Conservation (phyloP, 2,113 vertebrate genomes). For the Pituophis catenifer region DNA sequence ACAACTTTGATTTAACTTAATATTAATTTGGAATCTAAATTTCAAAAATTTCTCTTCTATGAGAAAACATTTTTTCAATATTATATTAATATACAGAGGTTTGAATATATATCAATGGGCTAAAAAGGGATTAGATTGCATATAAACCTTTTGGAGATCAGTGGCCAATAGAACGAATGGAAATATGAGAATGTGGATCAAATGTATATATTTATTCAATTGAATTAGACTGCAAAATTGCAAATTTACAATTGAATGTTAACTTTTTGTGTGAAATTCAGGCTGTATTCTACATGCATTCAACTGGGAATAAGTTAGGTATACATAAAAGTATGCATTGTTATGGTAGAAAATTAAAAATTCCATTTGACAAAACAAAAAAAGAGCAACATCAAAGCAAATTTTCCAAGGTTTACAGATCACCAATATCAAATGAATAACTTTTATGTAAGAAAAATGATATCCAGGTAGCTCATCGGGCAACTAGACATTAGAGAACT, state of each 20-base stretch:
- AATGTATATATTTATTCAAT: background rate
- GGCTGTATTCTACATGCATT: background rate
- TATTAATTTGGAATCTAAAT: constrained; percentile 11
- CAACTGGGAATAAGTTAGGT: background rate
- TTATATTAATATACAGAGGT: background rate
- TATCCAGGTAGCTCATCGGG: background rate
- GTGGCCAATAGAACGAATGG: background rate
- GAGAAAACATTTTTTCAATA: background rate
- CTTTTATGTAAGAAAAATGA: constrained; percentile 12
- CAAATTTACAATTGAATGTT: background rate
- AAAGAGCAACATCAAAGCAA: background rate
- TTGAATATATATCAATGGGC: background rate
- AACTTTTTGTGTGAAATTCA: background rate
- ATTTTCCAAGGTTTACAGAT: background rate
- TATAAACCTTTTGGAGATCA: background rate
- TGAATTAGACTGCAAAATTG: background rate
- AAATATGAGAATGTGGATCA: background rate
- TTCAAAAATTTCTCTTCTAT: background rate
- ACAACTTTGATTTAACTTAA: constrained; percentile 14
- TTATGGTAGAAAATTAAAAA: background rate
- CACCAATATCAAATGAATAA: background rate
- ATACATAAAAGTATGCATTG: background rate
- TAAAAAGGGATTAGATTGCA: background rate
- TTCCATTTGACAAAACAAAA: background rate
- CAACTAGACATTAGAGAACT: constrained; percentile 9